Base-by-base conservation (phyloP, 2,113 vertebrate genomes). In the Sturnira hondurensis region DNA sequence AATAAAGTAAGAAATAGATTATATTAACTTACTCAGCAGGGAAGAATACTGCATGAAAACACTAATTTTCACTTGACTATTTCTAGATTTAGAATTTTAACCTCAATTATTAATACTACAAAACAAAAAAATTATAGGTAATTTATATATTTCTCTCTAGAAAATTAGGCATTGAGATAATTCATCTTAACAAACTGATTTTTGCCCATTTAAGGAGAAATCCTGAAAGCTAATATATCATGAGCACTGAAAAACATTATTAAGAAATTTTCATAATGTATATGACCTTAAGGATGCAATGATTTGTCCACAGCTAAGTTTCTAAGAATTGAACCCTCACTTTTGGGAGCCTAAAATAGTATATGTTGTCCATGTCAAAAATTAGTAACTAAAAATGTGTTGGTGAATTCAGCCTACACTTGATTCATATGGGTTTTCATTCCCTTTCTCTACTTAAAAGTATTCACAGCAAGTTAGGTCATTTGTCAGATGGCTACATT, bases 41-140 rank as follows among this genome's bases (percentile, higher is more conserved):
- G 38, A 92, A 77, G 41, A 92, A 82, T 84, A 47, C 13, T n/a
- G 13, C 10, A 61, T 63, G 20, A 95, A 97, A 94, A 73, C 63
- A 73, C 12, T 43, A 61, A 87, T 22, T 82, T 83, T 86, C 87
- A 74, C 74, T 38, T 73, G 9, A 73, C 31, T 54, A 73, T 54
- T 90, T 87, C 31, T 73, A 78, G 45, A 65, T 22, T 89, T 78
- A 54, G 78, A 65, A 58, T 61, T 83, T 78, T 68, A 92, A 86
- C 19, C 19, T 82, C 8, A 58, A 13, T 70, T 73, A n/a, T 86
- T 86, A 86, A 45, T 2, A 77, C 31, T n/a, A 89, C 5, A 86
- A 3, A 73, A 7, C 5, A 92, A 93, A 89, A 77, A 4, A n/a
- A 47, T 86, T 84, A 58, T 28, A 50, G 83, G 68, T 12, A 80